Evolutionary conservation across 2,113 vertebrate species (phyloP).

Genomic region (Tetrao urogallus): DNA sequence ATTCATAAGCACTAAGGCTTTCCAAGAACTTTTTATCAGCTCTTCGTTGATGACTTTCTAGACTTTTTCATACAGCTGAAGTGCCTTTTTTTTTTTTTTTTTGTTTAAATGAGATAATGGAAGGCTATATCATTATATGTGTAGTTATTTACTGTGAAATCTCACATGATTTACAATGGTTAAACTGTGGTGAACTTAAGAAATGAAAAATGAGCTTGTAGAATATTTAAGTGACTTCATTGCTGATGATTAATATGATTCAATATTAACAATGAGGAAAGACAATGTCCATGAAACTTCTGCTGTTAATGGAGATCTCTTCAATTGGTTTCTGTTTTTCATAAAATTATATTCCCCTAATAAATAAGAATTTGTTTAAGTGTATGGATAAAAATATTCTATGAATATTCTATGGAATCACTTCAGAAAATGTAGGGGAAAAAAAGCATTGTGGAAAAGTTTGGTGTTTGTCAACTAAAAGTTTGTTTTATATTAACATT

Average conservation of each 20-base stretch:
- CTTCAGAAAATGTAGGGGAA: neutral
- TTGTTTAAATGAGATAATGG: neutral
- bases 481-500: neutral
- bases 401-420: neutral
- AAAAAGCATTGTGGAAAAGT: neutral
- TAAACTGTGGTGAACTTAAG: neutral
- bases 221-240: neutral
- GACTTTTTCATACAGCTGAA: neutral
- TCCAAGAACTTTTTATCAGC: neutral
- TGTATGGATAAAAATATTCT: neutral
- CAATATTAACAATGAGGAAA: neutral
- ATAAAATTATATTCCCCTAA: neutral
- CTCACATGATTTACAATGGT: neutral
- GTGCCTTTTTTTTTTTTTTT: neutral
- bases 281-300: neutral
- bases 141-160: neutral
- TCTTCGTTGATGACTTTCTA: neutral
- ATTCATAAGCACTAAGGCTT: neutral
- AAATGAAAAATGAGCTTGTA: conserved; percentile 24
- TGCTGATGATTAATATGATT: neutral
- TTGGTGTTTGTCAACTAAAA: neutral
- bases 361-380: neutral
- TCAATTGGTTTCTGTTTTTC: neutral
- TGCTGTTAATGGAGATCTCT: neutral
- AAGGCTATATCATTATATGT: neutral